Evolutionary conservation across 2,797 vertebrate species (phyloP), one percentile per base, ranked within the genome.

Genomic region (Remorina albescens): DNA sequence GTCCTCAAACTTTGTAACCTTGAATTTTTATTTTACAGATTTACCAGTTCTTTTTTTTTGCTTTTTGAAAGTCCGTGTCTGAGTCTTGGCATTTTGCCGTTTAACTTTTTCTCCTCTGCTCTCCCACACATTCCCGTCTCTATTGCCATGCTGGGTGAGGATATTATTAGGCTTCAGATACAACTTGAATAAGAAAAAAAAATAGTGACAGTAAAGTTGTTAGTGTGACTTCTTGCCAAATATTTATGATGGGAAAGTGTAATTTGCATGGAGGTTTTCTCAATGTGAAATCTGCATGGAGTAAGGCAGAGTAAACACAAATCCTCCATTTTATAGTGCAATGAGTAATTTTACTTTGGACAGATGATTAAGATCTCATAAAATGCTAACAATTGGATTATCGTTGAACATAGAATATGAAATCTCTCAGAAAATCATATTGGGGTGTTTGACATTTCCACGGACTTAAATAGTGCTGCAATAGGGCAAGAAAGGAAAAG

Each of bases 81-180:
- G 81, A 89, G 83, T 91, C 88, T 93, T 93, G 91, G 89, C 90
- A 82, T 72, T 83, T 86, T 76, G 83, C 81, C 85, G n/a, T 85
- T 54, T 89, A 86, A 80, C 85, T 72, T 82, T 84, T 76, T 79
- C 63, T 65, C 55, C 62, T 76, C 47, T 6, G 46, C 84, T 87
- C 88, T 81, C 90, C 86, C 88, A 89, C 89, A 66, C 84, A 90
- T 86, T 89, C 80, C 71, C 70, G 18, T 71, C 76, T 84, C 88
- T 83, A 90, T 89, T 82, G 80, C 70, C 53, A 32, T 70, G 73
- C 66, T 79, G 65, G 5, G 44, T 64, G 37, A 62, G 55, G 61
- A 71, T 65, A 76, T 74, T 64, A 74, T 85, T 61, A 55, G 62
- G 61, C 62, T 72, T 67, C 58, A 72, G 76, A 57, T 39, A 68